Evolutionary conservation across 2,888 invertebrate genomes (phyloP), one percentile per base, ranked within the genome.

Genomic region (Drosophila antonietae): DNA sequence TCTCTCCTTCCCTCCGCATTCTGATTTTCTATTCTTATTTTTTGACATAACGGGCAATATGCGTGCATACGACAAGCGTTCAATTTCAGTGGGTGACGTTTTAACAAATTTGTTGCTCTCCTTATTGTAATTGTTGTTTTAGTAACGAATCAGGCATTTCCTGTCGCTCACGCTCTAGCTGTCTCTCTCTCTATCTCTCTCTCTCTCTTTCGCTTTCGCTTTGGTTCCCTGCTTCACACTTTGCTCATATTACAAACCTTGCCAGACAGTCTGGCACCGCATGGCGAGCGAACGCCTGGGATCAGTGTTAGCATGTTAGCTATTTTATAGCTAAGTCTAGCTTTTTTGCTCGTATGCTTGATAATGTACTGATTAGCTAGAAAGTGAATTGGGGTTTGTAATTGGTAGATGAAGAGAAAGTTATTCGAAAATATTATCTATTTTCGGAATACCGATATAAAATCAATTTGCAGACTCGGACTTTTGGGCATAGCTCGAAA

Each of bases 221-320:
- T 33, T 6, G 44, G 10, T 41, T 18, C 41, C 10, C 28, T 18
- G 6, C n/a, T 15, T 14, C 49, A 35, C 44, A 35, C 41, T 28
- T 47, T 46, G 23, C 47, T 59, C 49, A 31, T n/a, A 15, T 65
- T 65, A 35, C 57, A 33, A 14, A 72, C 71, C 66, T 64, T 37
- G 58, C 80, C 81, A 90, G 90, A 90, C 90, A 89, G 78, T 80
- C 74, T 87, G 90, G 89, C 90, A 84, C 86, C 90, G 80, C 52
- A 76, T 76, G 76, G 58, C 47, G 28, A 15, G n/a, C 23, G 37
- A 10, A 12, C 23, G 20, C 3, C 44, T 20, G 3, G 33, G 6
- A 33, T 5, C 10, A 23, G 31, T 44, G 44, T 14, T 20, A 10
- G 39, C 33, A 35, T 7, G 33, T 23, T 44, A 23, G 57, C 43